Evolutionary conservation across 2,113 vertebrate species (phyloP), one percentile per base, ranked within the genome.

Genomic region (Pleuronectes platessa): DNA sequence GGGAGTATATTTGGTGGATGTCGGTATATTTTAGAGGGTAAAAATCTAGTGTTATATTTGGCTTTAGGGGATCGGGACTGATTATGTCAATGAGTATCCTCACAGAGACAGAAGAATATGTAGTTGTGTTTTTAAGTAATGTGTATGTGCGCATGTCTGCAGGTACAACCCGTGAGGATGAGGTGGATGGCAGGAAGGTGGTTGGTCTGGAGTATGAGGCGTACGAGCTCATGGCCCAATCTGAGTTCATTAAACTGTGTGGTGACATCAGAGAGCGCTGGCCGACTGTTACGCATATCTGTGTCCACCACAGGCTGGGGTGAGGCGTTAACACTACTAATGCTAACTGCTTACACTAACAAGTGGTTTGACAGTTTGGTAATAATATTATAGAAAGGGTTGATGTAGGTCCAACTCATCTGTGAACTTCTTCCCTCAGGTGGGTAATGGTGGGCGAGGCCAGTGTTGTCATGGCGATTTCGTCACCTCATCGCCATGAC

Each of bases 301-400:
- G 95, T 10, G 86, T 97, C 40, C 92, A 96, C 49, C 97, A 99
- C 40, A 94, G 98, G 72, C 96, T 99, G 58, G 97, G 97, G 97
- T 98, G 13, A 79, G 86, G 2, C 12, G 1, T 40, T 31, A 7
- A 20, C 5, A 67, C 20, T 40, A 49, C 68, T 68, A 45, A 53
- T 0, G 58, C 47, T 66, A 45, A 54, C 17, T 61, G 61, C 26
- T 51, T 27, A 24, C 37, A 1, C 49, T 51, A 51, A 51, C 49
- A 20, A 15, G 47, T 51, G 6, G 47, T 51, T 7, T 54, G 18
- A 6, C 14, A 51, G 15, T 51, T 51, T 20, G 20, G 14, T 8
- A 17, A 51, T 54, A 21, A 54, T n/a, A 42, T 11, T 13, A 13
- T 11, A n/a, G n/a, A 53, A n/a, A 9, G 51, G 51, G 20, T 54